Evolutionary conservation across 2,797 vertebrate species (phyloP).

Genomic region (Aselliscus stoliczkanus): DNA sequence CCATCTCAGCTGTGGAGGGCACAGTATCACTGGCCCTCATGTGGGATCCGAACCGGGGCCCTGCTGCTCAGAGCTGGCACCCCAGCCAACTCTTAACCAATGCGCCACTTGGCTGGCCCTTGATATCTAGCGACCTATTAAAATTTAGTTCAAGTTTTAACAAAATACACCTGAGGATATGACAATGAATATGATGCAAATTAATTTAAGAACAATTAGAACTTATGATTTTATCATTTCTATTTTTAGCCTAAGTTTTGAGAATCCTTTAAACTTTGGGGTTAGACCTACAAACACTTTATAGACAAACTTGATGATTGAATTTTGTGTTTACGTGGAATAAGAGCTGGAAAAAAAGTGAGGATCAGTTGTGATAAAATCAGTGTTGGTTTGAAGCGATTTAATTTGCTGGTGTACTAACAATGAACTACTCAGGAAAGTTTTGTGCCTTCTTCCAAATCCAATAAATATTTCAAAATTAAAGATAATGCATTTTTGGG

Average conservation of each 20-base stretch:
- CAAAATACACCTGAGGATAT: background rate
- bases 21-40: too few relatives aligned
- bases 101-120: too few relatives aligned
- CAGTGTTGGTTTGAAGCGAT: conserved; percentile 12
- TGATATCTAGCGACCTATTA: background rate
- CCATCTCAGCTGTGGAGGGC: too few relatives aligned
- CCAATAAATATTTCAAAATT: conserved; percentile 17
- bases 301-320: background rate
- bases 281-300: conserved; percentile 11
- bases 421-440: background rate
- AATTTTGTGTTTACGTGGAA: background rate
- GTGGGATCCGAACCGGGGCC: too few relatives aligned
- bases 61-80: too few relatives aligned
- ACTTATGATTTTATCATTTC: background rate
- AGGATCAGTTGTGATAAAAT: conserved; percentile 28
- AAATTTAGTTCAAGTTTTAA: background rate
- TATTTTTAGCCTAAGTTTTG: background rate
- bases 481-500: background rate
- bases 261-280: background rate
- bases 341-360: conserved; percentile 18
- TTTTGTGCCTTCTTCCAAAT: conserved; percentile 27
- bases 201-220: background rate
- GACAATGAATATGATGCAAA: background rate
- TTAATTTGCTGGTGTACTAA: conserved; percentile 22
- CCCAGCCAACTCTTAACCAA: too few relatives aligned